A percentile compares a stretch with the other conserved stretches of the same genome.
These are phyloP conservation scores for Malurus alboscapulatus DNA, from an alignment of 2,113 vertebrate species.

Conservation along the genomic window DNA sequence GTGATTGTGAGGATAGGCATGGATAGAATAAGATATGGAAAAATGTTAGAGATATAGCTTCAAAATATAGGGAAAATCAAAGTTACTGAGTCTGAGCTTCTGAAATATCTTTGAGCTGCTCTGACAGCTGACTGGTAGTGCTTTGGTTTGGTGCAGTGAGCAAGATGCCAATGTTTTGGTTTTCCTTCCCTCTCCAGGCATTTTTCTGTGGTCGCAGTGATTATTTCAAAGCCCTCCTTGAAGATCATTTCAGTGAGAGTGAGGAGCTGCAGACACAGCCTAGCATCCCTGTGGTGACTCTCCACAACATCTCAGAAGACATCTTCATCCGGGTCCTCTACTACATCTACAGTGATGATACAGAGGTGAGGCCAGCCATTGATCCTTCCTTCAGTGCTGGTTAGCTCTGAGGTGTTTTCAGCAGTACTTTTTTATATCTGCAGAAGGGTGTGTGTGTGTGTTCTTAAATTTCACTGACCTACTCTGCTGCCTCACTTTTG, in stretches of 20 bases:
- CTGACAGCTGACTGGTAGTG: background rate
- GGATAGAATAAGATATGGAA: background rate
- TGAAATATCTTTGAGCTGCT: background rate
- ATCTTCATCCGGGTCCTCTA: conserved; percentile 90
- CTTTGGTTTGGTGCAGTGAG: background rate
- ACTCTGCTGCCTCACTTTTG: background rate
- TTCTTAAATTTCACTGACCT: background rate
- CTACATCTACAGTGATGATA: conserved; percentile 91
- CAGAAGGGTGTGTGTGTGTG: background rate
- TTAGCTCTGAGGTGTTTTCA: background rate
- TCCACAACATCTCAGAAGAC: conserved; percentile 86
- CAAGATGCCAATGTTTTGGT: background rate
- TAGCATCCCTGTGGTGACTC: conserved; percentile 85
- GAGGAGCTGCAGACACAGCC: conserved; percentile 84
- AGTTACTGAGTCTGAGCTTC: background rate
- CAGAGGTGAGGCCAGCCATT: conserved; percentile 77
- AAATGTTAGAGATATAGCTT: background rate
- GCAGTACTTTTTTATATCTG: background rate
- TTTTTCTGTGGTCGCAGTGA: conserved; percentile 97
- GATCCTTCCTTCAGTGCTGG: background rate
- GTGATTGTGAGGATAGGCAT: background rate
- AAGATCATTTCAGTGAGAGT: conserved; percentile 93
- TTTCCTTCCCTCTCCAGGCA: conserved; percentile 72
- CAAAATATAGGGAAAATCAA: background rate
- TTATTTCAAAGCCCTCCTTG: conserved; percentile 93